These are phyloP conservation scores for Pardalotus punctatus DNA, from an alignment of 2,113 vertebrate genomes.

Conservation along the genomic window DNA sequence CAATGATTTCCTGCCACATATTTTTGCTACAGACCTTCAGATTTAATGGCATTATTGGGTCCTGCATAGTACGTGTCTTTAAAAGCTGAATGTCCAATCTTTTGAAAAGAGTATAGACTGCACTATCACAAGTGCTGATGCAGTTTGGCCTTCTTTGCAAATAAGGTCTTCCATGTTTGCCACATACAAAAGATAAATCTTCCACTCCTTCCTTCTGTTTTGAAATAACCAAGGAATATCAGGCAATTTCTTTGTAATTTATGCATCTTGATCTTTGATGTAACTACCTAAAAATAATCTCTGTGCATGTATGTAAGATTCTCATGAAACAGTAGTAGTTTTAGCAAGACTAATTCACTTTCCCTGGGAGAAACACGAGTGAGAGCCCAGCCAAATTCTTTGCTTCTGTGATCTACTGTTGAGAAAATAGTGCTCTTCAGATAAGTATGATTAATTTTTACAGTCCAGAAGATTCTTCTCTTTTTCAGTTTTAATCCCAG, in stretches of 20 bases:
- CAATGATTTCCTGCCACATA: not conserved
- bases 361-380: not conserved
- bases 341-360: not conserved
- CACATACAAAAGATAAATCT: not conserved
- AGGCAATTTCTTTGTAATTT: not conserved
- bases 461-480: not conserved
- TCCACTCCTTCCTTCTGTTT: not conserved
- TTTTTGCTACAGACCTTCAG: not conserved
- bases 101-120: not conserved
- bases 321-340: not conserved
- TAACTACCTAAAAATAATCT: not conserved
- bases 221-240: not conserved
- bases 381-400: not conserved
- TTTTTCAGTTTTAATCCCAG: not conserved
- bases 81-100: not conserved
- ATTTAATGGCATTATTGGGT: rapidly evolving
- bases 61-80: not conserved
- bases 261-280: not conserved
- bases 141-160: not conserved
- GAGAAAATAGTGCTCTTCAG: not conserved
- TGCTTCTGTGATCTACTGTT: not conserved
- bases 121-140: not conserved
- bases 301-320: not conserved
- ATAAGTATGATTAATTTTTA: not conserved
- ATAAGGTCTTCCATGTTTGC: not conserved